Base-by-base conservation (phyloP, 2,797 vertebrate genomes). In the Rhodeus uyekii region DNA sequence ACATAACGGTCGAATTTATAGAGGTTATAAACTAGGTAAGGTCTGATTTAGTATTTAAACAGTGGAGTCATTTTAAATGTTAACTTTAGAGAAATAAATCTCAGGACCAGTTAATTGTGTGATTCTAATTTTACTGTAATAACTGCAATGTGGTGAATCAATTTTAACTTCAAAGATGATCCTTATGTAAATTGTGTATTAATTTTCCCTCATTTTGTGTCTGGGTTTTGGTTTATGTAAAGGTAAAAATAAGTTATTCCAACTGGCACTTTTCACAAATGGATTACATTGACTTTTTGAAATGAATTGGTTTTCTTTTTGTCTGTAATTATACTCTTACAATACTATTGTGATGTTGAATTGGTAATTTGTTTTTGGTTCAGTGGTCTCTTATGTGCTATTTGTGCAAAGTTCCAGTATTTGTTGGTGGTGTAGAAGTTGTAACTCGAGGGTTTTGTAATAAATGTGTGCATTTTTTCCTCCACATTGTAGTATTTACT, bases 1-100 rank as follows among this genome's bases (percentile, higher is more conserved):
- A 91, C 94, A 96, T 93, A 97, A 96, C 80, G 95, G 94, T 91
- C 96, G 94, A 90, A 91, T 96, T 94, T 96, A 94, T 96, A 96
- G 94, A 96, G 92, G 94, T 92, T 96, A 94, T 96, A 95, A 96
- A 96, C 94, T 97, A 97, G 96, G 96, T 96, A 96, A 96, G 95
- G 90, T 80, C 86, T 85, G 83, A 86, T 83, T 32, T 89, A 82
- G 78, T 78, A 80, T 87, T 89, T 85, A 69, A 76, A 64, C 85
- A 27, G 36, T 61, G 65, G 53, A 22, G 38, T 61, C 9, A 22
- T 88, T 46, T 50, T 3, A 19, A 19, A 50, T 46, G 34, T 60
- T 46, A 48, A 58, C 29, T 64, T 67, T 2, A 44, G 48, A 58
- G 8, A 18, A 55, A 29, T 39, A 48, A 48, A 61, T 24, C 8